Evolutionary conservation across 2,888 invertebrate genomes (phyloP).

Genomic region (Polyommatus icarus): DNA sequence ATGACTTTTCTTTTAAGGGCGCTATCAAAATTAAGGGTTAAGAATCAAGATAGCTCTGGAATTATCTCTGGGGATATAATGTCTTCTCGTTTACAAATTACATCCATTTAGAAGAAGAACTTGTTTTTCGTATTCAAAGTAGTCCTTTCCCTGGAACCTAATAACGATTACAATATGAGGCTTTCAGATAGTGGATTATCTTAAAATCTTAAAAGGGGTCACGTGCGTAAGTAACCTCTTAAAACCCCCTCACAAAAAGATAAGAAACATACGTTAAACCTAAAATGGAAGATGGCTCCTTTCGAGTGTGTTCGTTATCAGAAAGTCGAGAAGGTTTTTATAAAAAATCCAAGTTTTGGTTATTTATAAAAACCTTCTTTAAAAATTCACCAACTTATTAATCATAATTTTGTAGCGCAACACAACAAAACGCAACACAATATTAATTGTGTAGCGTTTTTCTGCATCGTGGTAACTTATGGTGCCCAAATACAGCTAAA

Average conservation of each 20-base stretch:
- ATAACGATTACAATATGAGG: neutral
- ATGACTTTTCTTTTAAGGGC: neutral
- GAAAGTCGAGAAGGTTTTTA: neutral
- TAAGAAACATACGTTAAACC: neutral
- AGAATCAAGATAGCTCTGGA: neutral
- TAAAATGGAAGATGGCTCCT: neutral
- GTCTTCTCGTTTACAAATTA: neutral
- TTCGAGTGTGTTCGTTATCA: neutral
- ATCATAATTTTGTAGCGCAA: too few relatives aligned
- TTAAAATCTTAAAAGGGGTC: neutral
- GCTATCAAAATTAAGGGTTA: neutral
- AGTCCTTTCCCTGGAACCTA: neutral
- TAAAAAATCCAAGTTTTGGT: neutral
- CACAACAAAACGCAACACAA: too few relatives aligned
- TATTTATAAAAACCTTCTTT: too few relatives aligned
- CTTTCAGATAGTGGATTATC: neutral
- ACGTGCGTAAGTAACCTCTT: neutral
- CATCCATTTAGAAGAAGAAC: too few relatives aligned
- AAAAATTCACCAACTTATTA: too few relatives aligned
- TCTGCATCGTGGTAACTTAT: neutral
- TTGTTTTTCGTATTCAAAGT: neutral
- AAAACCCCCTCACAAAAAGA: neutral
- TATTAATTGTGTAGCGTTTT: too few relatives aligned
- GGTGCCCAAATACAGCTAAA: neutral
- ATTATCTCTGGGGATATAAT: neutral